Evolutionary conservation across 1,140 invertebrate species (phyloP), one percentile per base, ranked within the genome.

Genomic region (Drosophila sucinea): DNA sequence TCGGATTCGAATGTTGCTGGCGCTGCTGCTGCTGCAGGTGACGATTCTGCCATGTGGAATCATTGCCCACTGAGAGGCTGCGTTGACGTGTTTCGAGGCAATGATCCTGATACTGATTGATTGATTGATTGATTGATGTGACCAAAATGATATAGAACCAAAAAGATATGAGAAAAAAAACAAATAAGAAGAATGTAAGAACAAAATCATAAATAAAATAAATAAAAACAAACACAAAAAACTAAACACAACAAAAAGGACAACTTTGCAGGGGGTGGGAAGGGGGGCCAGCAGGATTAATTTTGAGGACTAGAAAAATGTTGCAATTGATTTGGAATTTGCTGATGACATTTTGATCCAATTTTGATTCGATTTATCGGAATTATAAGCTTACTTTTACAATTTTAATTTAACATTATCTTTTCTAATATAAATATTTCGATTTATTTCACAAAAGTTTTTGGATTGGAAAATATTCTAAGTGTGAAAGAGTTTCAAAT

Each of bases 11-110:
- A 30, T 66, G 66, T 17, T 76, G 63, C 47, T 80, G 55, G 51
- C 81, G 73, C 8, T 72, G 78, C 40, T 71, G 70, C 60, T 74
- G 71, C 29, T 77, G 67, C 57, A 83, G 54, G 54, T 86, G 81
- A 11, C 91, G 82, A 64, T 85, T 90, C 56, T 89, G 90, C 84
- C 90, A 92, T 60, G 73, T 65, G 60, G 84, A 74, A 64, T 92
- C 91, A 67, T 90, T 92, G 62, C 91, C 91, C 61, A 92, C 91
- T n/a, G 91, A 92, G 8, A 90, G 80, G 57, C 90, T 92, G 30
- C 91, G 83, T 44, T 91, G 90, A 30, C 91, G 90, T 58, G 90
- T 81, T 73, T 92, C 87, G 38, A 79, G 68, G 73, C 89, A 91
- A 70, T 90, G 89, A 68, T 92, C 91, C 86, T 91, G 89, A 68